A percentile compares a stretch with the other conserved stretches of the same genome.
Evolutionary conservation across 2,888 invertebrate species (phyloP).

Genomic region (Apantesis nais): DNA sequence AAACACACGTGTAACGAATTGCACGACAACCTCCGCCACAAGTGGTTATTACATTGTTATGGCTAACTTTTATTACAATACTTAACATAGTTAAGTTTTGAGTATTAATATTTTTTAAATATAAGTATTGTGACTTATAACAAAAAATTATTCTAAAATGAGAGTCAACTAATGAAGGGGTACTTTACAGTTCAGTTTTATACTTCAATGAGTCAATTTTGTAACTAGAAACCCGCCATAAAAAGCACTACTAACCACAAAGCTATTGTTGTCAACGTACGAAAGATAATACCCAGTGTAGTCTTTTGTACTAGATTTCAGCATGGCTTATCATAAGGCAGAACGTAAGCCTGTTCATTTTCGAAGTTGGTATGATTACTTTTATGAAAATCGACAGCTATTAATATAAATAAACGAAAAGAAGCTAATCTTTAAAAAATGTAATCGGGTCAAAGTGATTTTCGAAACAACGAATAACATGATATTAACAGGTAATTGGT

Average conservation of each 20-base stretch:
- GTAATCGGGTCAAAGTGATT: slow-evolving; percentile 20
- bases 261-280: neutral
- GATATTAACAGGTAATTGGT: slow-evolving; percentile 29
- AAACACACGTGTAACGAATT: slow-evolving; percentile 4
- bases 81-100: neutral
- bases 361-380: no score
- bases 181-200: neutral
- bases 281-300: neutral
- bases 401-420: no score
- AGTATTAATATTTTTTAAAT: neutral
- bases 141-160: neutral
- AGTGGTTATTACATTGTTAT: slow-evolving; percentile 8
- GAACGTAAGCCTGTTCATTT: neutral
- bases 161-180: neutral
- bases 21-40: slow-evolving; percentile 11
- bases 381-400: no score
- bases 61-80: neutral
- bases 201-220: neutral
- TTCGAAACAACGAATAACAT: slow-evolving; percentile 17
- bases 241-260: neutral
- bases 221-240: neutral
- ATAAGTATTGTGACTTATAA: neutral
- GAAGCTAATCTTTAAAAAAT: neutral
- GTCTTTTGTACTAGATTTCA: neutral
- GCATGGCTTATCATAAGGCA: neutral